A percentile compares a stretch with the other conserved stretches of the same genome.
Conservation (phyloP, 2,797 vertebrate species). For the Notolabrus celidotus region DNA sequence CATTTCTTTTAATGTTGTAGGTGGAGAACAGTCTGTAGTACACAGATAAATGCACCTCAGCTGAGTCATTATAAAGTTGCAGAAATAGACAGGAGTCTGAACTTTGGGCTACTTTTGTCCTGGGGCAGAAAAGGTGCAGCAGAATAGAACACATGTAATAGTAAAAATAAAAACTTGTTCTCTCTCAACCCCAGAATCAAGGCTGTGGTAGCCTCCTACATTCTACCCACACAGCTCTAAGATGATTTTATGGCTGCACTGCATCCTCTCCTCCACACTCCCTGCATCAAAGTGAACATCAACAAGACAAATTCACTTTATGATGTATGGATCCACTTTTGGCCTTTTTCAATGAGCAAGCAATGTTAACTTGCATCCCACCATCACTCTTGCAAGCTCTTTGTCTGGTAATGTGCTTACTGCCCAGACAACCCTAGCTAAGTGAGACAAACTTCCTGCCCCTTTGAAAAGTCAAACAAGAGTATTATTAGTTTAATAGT, state of each 20-base stretch:
- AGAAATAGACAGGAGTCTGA: constrained; percentile 32
- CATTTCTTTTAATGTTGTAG: not conserved
- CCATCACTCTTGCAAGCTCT: constrained; percentile 25
- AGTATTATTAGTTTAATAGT: too few species aligned
- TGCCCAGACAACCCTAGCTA: not conserved
- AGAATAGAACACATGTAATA: constrained; percentile 37
- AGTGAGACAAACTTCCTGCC: too few species aligned
- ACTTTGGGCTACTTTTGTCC: constrained; percentile 35
- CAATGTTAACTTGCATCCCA: constrained; percentile 27
- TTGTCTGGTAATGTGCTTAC: constrained; percentile 45
- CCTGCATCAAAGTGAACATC: constrained; percentile 40
- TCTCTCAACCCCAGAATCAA: constrained; percentile 51
- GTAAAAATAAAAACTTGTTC: constrained; percentile 9
- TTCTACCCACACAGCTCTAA: constrained; percentile 63
- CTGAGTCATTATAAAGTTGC: constrained; percentile 51
- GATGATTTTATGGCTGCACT: constrained; percentile 46
- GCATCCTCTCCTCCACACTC: constrained; percentile 35
- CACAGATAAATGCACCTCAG: constrained; percentile 7
- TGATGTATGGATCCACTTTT: constrained; percentile 51
- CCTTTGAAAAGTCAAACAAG: too few species aligned
- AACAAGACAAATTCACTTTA: constrained; percentile 42
- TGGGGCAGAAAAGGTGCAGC: constrained; percentile 22
- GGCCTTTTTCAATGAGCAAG: constrained; percentile 61
- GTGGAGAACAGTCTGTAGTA: not conserved
- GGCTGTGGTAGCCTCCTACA: constrained; percentile 55